These are phyloP conservation scores for Ceyx erithaca DNA, from an alignment of 2,797 vertebrate species.

Conservation along the genomic window DNA sequence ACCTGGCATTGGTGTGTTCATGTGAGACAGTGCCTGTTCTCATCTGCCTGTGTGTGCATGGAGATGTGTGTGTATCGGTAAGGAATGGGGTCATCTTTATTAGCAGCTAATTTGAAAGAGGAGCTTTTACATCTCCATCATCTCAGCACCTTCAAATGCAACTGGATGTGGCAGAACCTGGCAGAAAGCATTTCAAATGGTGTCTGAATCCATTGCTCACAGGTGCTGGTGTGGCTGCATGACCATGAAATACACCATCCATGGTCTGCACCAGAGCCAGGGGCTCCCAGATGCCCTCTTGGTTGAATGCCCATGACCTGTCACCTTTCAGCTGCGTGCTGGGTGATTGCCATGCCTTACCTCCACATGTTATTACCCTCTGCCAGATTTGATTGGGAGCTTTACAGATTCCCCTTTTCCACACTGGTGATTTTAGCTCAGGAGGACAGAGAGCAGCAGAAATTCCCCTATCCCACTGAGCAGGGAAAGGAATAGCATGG, in stretches of 20 bases:
- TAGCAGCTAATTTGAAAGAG: not conserved
- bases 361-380: not conserved
- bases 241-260: accelerated
- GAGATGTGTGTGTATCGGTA: not conserved
- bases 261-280: not conserved
- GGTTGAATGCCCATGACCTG: not conserved
- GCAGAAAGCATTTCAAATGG: not conserved
- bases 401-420: not conserved
- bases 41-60: accelerated
- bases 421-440: not conserved
- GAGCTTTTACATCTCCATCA: not conserved
- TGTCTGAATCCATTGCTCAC: accelerated
- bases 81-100: not conserved
- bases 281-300: not conserved
- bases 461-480: not conserved
- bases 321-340: not conserved
- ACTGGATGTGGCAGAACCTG: accelerated
- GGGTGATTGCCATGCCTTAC: not conserved
- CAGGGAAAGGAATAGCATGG: not conserved
- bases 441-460: not conserved
- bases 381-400: not conserved
- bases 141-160: not conserved
- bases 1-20: not conserved
- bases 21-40: not conserved
- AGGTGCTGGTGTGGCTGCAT: accelerated